phyloP scores from a whole-genome alignment of 1,140 invertebrate genomes.

The Hycleus cichorii region DNA sequence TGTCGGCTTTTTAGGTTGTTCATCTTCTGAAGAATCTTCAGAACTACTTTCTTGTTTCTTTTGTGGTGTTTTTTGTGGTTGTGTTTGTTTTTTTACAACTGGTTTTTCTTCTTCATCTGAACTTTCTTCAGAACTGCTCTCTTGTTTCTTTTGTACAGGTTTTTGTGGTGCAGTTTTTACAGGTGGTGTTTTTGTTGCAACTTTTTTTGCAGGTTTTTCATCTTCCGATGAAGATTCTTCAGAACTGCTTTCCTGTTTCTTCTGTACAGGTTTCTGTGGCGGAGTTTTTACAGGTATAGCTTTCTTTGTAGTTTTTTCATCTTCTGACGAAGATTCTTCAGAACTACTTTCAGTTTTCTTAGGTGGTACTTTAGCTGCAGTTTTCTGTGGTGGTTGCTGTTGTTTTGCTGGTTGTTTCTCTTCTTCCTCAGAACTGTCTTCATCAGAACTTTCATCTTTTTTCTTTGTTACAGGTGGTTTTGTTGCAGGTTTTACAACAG shows the following conservation, averaged over 20 bases:
- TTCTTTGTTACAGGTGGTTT: slow-evolving; percentile 13
- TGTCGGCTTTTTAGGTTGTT: slow-evolving; percentile 15
- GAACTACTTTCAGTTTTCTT: slow-evolving; percentile 31
- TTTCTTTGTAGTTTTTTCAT: slow-evolving; percentile 12
- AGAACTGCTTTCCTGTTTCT: slow-evolving; percentile 24
- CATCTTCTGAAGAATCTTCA: slow-evolving; percentile 27
- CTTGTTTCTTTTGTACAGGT: slow-evolving; percentile 17
- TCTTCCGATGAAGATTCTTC: slow-evolving; percentile 24
- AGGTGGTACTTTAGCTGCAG: slow-evolving; percentile 19
- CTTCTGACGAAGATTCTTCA: slow-evolving; percentile 28
- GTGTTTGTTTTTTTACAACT: slow-evolving; percentile 29
- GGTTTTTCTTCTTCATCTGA: slow-evolving; percentile 15
- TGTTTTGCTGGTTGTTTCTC: slow-evolving; percentile 19
- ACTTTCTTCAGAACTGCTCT: slow-evolving; percentile 31
- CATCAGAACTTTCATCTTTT: slow-evolving; percentile 39
- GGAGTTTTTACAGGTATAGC: background rate
- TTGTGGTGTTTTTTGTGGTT: slow-evolving; percentile 4
- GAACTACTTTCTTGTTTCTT: slow-evolving; percentile 31
- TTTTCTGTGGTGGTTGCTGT: slow-evolving; percentile 8
- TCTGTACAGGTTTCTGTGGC: slow-evolving; percentile 3
- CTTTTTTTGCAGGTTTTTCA: slow-evolving; percentile 28
- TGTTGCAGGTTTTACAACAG: slow-evolving; percentile 15
- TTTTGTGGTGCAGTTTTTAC: slow-evolving; percentile 1
- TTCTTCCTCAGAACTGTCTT: slow-evolving; percentile 25
- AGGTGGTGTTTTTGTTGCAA: background rate